A percentile compares a stretch with the other conserved stretches of the same genome.
Conservation (phyloP, 2,113 vertebrate species). For the Aramus guarauna region DNA sequence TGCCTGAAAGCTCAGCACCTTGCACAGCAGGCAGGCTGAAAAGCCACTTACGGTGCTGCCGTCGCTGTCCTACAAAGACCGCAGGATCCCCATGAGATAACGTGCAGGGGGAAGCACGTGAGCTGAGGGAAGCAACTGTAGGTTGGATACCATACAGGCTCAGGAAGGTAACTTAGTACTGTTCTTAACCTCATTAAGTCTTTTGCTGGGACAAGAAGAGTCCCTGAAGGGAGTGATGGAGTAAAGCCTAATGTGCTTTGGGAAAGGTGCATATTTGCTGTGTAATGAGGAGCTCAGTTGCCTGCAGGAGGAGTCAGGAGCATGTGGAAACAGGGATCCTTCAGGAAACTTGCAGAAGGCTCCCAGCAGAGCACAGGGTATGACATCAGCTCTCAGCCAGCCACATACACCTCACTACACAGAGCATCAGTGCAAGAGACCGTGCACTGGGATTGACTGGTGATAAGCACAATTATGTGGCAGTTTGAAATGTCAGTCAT, state of each 20-base stretch:
- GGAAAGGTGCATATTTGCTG: background rate
- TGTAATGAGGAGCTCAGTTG: background rate
- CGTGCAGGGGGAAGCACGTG: background rate
- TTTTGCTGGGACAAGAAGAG: background rate
- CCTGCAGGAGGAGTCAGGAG: slow-evolving; percentile 26
- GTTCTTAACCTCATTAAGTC: background rate
- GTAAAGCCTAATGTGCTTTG: background rate
- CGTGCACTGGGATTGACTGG: background rate
- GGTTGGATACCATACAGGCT: background rate
- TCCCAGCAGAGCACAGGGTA: background rate
- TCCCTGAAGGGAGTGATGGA: background rate
- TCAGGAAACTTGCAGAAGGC: background rate
- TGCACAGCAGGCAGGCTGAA: background rate
- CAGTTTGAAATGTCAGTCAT: background rate
- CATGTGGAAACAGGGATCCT: background rate
- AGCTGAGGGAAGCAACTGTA: background rate
- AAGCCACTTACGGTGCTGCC: background rate
- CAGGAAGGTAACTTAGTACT: background rate
- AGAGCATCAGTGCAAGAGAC: background rate
- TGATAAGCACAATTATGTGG: background rate
- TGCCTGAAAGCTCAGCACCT: background rate
- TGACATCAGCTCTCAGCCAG: background rate
- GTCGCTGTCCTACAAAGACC: background rate
- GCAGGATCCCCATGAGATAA: background rate
- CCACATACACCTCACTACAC: rapidly evolving